Base-by-base conservation (phyloP, 1,140 invertebrate genomes). In the Diprion similis region DNA sequence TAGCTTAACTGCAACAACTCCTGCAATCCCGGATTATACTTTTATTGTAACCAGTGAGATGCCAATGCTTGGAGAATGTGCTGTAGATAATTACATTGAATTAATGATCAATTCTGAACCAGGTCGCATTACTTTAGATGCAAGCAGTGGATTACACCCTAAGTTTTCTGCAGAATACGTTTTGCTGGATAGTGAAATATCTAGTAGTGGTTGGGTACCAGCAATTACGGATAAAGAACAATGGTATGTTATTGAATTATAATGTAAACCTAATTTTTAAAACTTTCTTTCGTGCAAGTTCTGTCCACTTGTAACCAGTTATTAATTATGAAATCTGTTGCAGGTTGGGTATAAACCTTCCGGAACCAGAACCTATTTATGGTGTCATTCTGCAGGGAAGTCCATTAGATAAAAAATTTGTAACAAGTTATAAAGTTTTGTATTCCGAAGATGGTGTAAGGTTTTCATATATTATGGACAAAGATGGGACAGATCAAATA, bases 391-490 rank as follows among this genome's bases (percentile, higher is more conserved):
- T 95, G 72, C 91, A 92, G 77, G 95, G 95, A 19, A 92, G 88
- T 83, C 89, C 91, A 0, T 73, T 88, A 1, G 90, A 90, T 68
- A 89, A 94, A 77, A 91, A 94, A 79, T 95, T 91, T 81, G 92
- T 96, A 17, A 94, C 94, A 7, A 93, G 93, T 73, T 96, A 93
- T 75, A 89, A 91, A 76, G 85, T 96, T 8, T 82, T 93, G 71
- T 93, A 93, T 79, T 94, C 93, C 45, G 88, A 90, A 17, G 90
- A 95, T 80, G 92, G 90, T 8, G 75, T 86, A 8, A 81, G 85
- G 1, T 94, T 90, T 78, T 90, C 89, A 1, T 89, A 90, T 71
- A 82, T 93, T 6, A 83, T 81, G 9, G 84, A 84, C 11, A 73
- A 83, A 13, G 80, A 85, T 74, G 82, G 80, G 3, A 73, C 83